Base-by-base conservation (phyloP, 2,797 vertebrate genomes). In the Acanthurus leucopareius region DNA sequence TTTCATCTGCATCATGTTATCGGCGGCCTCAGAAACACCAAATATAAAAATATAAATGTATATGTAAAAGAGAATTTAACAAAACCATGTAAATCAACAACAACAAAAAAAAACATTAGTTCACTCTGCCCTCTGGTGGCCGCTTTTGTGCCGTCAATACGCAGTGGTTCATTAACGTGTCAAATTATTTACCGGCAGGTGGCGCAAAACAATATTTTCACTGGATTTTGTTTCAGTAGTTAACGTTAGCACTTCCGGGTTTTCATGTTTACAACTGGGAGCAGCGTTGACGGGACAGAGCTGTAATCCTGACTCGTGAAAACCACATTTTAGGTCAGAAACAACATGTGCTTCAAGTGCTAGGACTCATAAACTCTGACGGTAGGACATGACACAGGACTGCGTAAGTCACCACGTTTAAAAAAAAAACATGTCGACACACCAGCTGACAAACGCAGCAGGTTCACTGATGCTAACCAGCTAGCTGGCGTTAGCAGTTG, bases 181-280 rank as follows among this genome's bases (percentile, higher is more conserved):
- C 14, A 5, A 14, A 42, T 10, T 9, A 2, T 10, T 25, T 19
- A 20, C n/a, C 32, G 15, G 7, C 22, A 32, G 71, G 66, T 1
- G 87, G 72, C 89, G 88, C 77, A 84, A 6, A 57, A 1, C 10
- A 0, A 0, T 4, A 5, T 64, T 3, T 0, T 64, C 0, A 1
- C 9, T 6, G 11, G 1, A 2, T 14, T 64, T 47, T 28, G 7
- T 4, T 65, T 22, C 28, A 19, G 22, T 28, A 63, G 47, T 16
- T 14, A 32, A 32, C 28, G 13, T 28, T 56, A 32, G 64, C 61
- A 84, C 91, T 94, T 93, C 93, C 93, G 92, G 92, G 88, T 87
- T 75, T 15, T 66, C 79, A 85, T 92, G 90, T 94, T 93, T 93
- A 93, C 90, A 87, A 40, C 61, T 69, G 75, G 42, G 11, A 38